These are phyloP conservation scores for Zoanthus sansibaricus DNA, from an alignment of 92 coral and sea anemone species.

Conservation along the genomic window DNA sequence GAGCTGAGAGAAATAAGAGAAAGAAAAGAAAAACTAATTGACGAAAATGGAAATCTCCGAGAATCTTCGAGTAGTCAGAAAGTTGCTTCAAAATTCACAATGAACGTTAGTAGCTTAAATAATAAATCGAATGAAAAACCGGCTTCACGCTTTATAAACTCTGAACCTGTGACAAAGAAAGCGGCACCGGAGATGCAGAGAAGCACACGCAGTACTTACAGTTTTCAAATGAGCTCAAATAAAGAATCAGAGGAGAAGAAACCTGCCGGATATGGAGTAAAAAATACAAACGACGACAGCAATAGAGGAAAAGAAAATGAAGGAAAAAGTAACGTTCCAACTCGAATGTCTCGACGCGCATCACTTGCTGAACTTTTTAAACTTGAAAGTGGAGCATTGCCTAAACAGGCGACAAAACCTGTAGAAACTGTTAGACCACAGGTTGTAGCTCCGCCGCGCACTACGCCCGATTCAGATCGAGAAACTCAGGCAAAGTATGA, in stretches of 20 bases:
- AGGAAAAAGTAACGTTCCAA: conserved; percentile 48
- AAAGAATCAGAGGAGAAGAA: conserved; percentile 73
- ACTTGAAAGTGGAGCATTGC: conserved; percentile 70
- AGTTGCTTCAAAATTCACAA: conserved; percentile 59
- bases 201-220: conserved; percentile 77
- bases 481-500: conserved; percentile 42
- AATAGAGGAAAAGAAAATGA: conserved; percentile 62
- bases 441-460: conserved; percentile 36
- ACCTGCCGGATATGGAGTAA: conserved; percentile 66
- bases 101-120: conserved; percentile 57
- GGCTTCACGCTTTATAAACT: conserved; percentile 36
- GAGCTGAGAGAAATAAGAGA: conserved; percentile 82
- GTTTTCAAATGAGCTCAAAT: conserved; percentile 70
- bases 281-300: neutral
- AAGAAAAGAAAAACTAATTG: conserved; percentile 78
- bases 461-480: conserved; percentile 34
- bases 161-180: conserved; percentile 50
- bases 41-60: conserved; percentile 72
- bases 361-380: conserved; percentile 91
- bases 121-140: conserved; percentile 52
- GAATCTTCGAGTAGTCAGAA: conserved; percentile 37
- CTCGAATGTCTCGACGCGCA: conserved; percentile 83
- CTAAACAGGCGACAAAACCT: conserved; percentile 62
- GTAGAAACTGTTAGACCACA: conserved; percentile 59
- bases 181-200: conserved; percentile 53